Percentiles rank a stretch among this genome's conserved stretches.
Conservation (phyloP, 2,113 vertebrate species). For the Saguinus midas region DNA sequence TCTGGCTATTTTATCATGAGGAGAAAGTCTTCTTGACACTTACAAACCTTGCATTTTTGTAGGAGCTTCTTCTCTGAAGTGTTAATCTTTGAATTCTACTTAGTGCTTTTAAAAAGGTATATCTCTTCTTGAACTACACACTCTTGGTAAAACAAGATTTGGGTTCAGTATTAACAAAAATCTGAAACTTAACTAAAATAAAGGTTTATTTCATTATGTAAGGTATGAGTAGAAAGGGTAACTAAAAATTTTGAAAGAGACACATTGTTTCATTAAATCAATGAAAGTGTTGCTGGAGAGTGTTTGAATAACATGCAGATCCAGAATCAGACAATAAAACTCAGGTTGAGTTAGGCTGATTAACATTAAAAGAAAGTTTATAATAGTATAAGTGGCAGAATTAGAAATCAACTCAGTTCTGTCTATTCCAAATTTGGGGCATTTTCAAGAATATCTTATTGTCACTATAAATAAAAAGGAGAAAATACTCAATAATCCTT, state of each 20-base stretch:
- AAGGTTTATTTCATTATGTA: background rate
- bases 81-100: constrained; percentile 10
- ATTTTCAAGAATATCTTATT: background rate
- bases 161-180: constrained; percentile 45
- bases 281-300: background rate
- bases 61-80: background rate
- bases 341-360: background rate
- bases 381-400: background rate
- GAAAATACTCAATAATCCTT: background rate
- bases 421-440: background rate
- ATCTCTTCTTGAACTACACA: background rate
- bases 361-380: background rate
- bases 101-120: background rate
- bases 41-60: background rate
- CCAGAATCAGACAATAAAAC: background rate
- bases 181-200: background rate
- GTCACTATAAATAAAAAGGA: background rate
- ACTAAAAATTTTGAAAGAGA: background rate
- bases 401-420: background rate
- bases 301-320: background rate
- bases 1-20: background rate
- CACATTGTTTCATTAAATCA: background rate
- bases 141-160: background rate
- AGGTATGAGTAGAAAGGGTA: background rate
- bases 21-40: background rate